A percentile compares a stretch with the other conserved stretches of the same genome.
Conservation (phyloP, 1,140 invertebrate species). For the Manduca sexta region DNA sequence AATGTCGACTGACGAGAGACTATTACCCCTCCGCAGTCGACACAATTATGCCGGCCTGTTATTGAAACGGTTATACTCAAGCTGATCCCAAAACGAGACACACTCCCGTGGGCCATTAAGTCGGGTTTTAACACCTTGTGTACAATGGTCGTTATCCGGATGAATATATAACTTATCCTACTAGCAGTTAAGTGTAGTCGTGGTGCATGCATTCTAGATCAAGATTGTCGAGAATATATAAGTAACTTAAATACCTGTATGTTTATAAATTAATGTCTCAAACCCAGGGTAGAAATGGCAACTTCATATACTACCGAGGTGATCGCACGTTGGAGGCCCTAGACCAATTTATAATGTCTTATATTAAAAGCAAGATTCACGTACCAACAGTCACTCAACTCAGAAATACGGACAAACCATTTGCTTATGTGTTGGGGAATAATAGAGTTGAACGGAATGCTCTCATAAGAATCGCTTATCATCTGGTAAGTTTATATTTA, state of each 20-base stretch:
- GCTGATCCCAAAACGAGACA: no score
- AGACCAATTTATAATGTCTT: conserved; percentile 44
- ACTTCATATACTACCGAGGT: conserved; percentile 40
- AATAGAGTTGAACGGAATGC: conserved; percentile 34
- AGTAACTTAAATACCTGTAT: no score
- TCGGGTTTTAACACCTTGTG: no score
- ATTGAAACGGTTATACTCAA: no score
- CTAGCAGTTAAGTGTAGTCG: neutral
- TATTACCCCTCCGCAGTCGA: no score
- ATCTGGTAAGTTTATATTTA: conserved; percentile 36
- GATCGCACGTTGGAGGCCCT: conserved; percentile 43
- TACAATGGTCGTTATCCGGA: no score
- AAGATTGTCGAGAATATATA: no score
- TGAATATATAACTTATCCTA: neutral
- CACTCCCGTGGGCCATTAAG: no score
- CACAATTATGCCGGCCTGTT: no score
- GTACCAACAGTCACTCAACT: conserved; percentile 33
- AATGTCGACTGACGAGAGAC: no score
- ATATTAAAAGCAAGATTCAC: conserved; percentile 32
- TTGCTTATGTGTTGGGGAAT: conserved; percentile 47
- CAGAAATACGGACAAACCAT: conserved; percentile 28
- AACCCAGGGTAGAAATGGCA: conserved; percentile 48
- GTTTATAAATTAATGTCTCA: neutral
- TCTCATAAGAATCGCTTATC: conserved; percentile 45
- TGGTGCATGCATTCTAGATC: no score